Base-by-base conservation (phyloP, 1,140 invertebrate species). In the Drosophila paulistorum region DNA sequence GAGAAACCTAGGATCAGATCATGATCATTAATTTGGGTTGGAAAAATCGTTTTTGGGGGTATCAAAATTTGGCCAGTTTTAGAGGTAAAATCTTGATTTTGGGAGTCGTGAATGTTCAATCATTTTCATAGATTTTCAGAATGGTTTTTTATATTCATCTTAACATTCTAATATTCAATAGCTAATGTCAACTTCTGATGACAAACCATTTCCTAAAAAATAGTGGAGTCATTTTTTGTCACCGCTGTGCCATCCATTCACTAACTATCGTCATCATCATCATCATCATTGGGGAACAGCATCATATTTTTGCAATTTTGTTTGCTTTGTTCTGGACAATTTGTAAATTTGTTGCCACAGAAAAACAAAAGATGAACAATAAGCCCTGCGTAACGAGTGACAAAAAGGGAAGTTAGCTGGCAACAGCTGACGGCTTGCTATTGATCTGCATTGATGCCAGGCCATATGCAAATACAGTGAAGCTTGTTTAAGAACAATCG, bases 391-490 rank as follows among this genome's bases (percentile, higher is more conserved):
- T 60, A 45, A 39, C 60, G 58, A 45, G 41, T 42, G 51, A 71
- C 73, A 77, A 78, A 77, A 77, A 77, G 55, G 45, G 45, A 51
- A 71, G 71, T 39, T 48, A n/a, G 37, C 20, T 51, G 45, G 17
- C 55, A 78, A 67, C 75, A 78, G 68, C 75, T 78, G 75, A 66
- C 74, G 65, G 37, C 48, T n/a, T 14, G 74, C 59, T 75, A 86
- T 86, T 86, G 83, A 86, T 86, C 83, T 87, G 83, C 84, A 74
- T 82, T 79, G 83, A 82, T 77, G 79, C 76, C 60, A 68, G 64
- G 57, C 76, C 65, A 33, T 17, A 72, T 58, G 64, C 71, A 65
- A 76, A 1, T 1, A 75, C 74, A 77, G 74, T 77, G 13, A 17
- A 37, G 13, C 35, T 13, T 63, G 14, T 9, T 3, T 4, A 17